Evolutionary conservation across 2,113 vertebrate species (phyloP), one percentile per base, ranked within the genome.

Genomic region (Cariama cristata): DNA sequence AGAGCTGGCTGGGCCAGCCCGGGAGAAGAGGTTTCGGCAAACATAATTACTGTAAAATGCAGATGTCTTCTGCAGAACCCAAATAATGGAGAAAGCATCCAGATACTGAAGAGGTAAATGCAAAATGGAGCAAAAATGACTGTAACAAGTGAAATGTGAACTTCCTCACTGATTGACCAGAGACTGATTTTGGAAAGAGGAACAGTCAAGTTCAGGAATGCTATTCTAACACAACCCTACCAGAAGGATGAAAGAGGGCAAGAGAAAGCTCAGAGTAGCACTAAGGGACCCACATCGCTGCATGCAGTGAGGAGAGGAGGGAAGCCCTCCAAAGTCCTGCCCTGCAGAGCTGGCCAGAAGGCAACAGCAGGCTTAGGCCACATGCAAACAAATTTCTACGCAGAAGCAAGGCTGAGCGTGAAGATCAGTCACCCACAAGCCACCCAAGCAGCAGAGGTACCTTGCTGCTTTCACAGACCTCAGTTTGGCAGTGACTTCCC

Each of bases 71-170:
- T 52, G 22, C 63, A 85, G 74, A 82, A 30, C 10, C 20, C 38
- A 13, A 42, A 2, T 1, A 32, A 75, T 3, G 21, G 33, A 72
- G 86, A 79, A 60, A 75, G 33, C 23, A 80, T 11, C 4, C 35
- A 66, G 24, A 26, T 4, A 60, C 24, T 20, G 30, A 72, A 52
- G 35, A 62, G 5, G 24, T 33, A 72, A 86, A 35, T 19, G 27
- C 55, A 75, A 94, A 84, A 87, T 18, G 44, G 38, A 79, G 33
- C 53, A 81, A 87, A 95, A 76, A 47, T n/a, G 0, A 64, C 62
- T 47, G 10, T 23, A 45, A 56, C 1, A 5, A 93, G 33, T 0
- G 0, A 86, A 86, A 63, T 0, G 0, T 33, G 23, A 77, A 93
- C 21, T 40, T 93, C 63, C 40, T 77, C 27, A 45, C 28, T 18